phyloP scores from a whole-genome alignment of 2,888 invertebrate species.

The Xestia sexstrigata region DNA sequence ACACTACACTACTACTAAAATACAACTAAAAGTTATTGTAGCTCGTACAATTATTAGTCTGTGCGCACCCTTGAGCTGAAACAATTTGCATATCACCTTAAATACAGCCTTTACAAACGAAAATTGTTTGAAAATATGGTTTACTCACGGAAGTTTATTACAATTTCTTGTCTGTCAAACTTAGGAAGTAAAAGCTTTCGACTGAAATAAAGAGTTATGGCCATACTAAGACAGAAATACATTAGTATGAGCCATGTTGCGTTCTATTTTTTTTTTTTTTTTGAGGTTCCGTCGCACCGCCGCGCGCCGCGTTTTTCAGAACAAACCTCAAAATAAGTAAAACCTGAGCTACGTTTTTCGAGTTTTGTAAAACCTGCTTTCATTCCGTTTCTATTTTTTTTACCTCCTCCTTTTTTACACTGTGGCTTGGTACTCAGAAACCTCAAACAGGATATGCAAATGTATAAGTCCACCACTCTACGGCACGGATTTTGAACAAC shows the following conservation, averaged over 20 bases:
- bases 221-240: background rate
- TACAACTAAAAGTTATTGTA: constrained; percentile 23
- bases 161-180: background rate
- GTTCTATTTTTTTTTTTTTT: background rate
- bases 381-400: background rate
- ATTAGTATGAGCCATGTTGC: background rate
- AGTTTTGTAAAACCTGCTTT: background rate
- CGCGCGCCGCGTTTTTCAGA: background rate
- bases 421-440: constrained; percentile 4
- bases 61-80: constrained; percentile 20
- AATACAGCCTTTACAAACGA: constrained; percentile 5
- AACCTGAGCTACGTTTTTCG: background rate
- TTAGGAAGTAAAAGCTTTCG: background rate
- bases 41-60: constrained; percentile 25
- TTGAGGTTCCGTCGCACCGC: background rate
- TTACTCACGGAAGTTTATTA: background rate
- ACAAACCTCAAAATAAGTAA: background rate
- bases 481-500: constrained; percentile 48
- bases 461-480: constrained; percentile 30
- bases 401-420: background rate
- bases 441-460: constrained; percentile 63
- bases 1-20: too few relatives aligned
- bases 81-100: constrained; percentile 47
- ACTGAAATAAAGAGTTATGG: background rate
- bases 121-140: constrained; percentile 13